These are phyloP conservation scores for Megalopta genalis DNA, from an alignment of 1,140 invertebrate species.

Conservation along the genomic window DNA sequence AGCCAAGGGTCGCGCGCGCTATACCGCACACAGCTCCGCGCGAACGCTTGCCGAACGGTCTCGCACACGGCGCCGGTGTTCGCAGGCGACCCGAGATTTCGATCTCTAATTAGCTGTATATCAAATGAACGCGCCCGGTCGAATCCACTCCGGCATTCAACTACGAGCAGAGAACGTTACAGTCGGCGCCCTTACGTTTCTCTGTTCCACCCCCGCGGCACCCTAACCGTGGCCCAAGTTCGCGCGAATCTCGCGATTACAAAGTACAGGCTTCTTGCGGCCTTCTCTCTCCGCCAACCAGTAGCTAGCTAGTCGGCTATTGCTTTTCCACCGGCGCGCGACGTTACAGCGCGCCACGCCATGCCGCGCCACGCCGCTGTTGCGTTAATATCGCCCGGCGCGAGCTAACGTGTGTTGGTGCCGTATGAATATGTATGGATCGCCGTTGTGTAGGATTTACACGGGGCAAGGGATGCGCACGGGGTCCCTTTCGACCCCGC, in stretches of 20 bases:
- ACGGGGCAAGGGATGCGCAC: neutral
- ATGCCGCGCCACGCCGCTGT: neutral
- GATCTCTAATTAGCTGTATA: constrained; percentile 79
- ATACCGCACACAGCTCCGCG: no score
- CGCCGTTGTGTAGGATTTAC: constrained; percentile 44
- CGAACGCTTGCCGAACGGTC: no score
- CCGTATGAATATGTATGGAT: constrained; percentile 45
- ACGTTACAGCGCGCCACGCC: no score
- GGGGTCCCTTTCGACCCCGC: constrained; percentile 11
- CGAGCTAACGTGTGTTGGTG: constrained; percentile 42
- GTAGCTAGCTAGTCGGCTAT: no score
- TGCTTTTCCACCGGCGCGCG: neutral
- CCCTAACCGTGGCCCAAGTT: constrained; percentile 3
- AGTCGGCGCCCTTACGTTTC: neutral
- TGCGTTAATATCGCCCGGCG: constrained; percentile 36
- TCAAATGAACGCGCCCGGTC: constrained; percentile 64
- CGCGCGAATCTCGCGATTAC: constrained; percentile 4
- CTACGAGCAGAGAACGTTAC: constrained; percentile 2
- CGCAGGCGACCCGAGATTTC: constrained; percentile 69
- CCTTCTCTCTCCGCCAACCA: no score
- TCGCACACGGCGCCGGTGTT: no score
- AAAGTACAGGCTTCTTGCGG: constrained; percentile 9
- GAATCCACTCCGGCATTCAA: constrained; percentile 28
- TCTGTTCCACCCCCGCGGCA: neutral
- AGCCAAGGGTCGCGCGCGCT: no score